Conservation (phyloP, 1,140 invertebrate species). For the Phymorhynchus buccinoides region DNA sequence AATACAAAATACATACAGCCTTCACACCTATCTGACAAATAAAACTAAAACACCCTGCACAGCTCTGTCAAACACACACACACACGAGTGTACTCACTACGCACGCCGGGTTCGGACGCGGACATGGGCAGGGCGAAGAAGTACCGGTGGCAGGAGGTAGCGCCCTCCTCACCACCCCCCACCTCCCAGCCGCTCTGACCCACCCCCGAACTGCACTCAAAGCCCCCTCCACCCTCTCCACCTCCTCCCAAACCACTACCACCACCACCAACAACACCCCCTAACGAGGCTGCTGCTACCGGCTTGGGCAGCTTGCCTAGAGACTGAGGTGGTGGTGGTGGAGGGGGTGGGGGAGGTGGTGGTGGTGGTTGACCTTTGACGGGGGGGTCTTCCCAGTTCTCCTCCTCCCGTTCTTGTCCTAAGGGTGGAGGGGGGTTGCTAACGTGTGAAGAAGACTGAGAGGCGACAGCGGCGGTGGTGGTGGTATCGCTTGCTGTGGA, state of each 20-base stretch:
- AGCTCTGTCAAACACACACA: too few species aligned
- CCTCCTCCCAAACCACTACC: not conserved
- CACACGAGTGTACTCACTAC: conserved; percentile 36
- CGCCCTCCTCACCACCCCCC: conserved; percentile 37
- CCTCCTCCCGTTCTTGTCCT: conserved; percentile 23
- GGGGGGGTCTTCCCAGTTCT: conserved; percentile 13
- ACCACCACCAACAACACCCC: not conserved
- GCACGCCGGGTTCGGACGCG: conserved; percentile 41
- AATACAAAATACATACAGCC: not conserved
- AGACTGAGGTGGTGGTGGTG: conserved; percentile 31
- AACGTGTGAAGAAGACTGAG: not conserved
- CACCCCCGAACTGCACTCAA: conserved; percentile 30
- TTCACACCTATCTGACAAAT: not conserved
- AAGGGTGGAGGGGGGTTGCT: not conserved
- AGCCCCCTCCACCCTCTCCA: not conserved
- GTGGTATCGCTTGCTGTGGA: not conserved
- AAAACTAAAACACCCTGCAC: too few species aligned
- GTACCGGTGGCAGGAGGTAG: conserved; percentile 42
- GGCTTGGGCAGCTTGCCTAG: not conserved
- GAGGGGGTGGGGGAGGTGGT: conserved; percentile 44
- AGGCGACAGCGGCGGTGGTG: not conserved
- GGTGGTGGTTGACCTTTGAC: conserved; percentile 31
- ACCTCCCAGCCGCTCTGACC: conserved; percentile 36
- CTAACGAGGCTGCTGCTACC: not conserved
- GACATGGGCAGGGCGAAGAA: conserved; percentile 36